Conservation (phyloP, 2,797 vertebrate species). For the Mycteria americana region DNA sequence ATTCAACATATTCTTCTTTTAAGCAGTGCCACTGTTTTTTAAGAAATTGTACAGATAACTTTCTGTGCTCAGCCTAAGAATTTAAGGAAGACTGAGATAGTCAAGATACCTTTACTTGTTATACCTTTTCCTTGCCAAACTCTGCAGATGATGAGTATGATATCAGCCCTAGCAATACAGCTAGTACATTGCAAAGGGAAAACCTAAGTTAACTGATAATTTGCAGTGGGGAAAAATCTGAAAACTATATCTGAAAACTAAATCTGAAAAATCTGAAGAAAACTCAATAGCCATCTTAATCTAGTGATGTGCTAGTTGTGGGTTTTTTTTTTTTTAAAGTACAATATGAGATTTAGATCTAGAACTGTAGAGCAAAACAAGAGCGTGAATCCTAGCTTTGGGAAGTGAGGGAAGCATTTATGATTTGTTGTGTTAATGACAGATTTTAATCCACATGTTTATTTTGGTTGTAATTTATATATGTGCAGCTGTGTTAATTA, state of each 20-base stretch:
- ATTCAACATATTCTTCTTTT: neutral
- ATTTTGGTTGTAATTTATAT: neutral
- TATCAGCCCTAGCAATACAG: neutral
- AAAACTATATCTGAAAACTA: too few species aligned
- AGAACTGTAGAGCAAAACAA: neutral
- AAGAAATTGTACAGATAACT: neutral
- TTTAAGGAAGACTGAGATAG: neutral
- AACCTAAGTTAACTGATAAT: neutral
- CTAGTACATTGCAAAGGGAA: neutral
- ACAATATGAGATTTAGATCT: neutral
- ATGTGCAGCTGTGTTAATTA: neutral
- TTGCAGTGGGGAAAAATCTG: neutral
- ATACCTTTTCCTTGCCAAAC: neutral
- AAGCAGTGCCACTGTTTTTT: neutral
- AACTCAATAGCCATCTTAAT: neutral
- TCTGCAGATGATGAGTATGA: neutral
- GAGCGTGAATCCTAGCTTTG: neutral
- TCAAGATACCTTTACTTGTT: rapidly evolving
- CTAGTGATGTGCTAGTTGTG: neutral
- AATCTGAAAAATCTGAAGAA: neutral
- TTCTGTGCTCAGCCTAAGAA: neutral
- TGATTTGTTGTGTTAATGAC: neutral
- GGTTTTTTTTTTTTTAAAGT: neutral
- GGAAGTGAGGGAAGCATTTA: neutral
- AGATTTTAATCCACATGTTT: neutral